Conservation (phyloP, 2,888 invertebrate species). For the Leucoptera coffeella region DNA sequence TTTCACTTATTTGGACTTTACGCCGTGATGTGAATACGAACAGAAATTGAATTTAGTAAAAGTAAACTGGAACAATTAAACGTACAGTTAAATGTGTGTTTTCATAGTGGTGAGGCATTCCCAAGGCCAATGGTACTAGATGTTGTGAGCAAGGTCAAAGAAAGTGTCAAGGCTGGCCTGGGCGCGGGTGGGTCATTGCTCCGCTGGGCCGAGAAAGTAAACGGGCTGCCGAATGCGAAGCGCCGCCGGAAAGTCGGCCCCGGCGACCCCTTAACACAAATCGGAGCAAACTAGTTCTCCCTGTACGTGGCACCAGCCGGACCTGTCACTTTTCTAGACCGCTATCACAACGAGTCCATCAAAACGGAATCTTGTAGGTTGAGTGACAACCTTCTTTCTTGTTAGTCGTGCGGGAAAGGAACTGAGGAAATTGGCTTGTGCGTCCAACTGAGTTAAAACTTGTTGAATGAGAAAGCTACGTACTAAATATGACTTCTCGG, state of each 20-base stretch:
- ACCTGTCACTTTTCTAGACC: conserved; percentile 15
- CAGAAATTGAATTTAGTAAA: conserved; percentile 33
- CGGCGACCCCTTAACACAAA: conserved; percentile 44
- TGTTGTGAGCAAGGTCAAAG: conserved; percentile 34
- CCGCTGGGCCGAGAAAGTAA: conserved; percentile 42
- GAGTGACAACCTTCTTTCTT: conserved; percentile 7
- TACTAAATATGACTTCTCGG: conserved; percentile 48
- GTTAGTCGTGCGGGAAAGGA: conserved; percentile 9
- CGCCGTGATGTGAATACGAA: conserved; percentile 32
- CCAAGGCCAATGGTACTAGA: conserved; percentile 35
- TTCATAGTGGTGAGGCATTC: too few species aligned
- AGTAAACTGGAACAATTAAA: too few species aligned
- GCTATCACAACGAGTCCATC: conserved; percentile 8
- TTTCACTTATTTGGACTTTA: conserved; percentile 37
- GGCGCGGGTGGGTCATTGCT: conserved; percentile 46
- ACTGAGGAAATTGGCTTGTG: conserved; percentile 25
- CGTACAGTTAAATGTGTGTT: too few species aligned
- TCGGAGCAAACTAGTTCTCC: conserved; percentile 32
- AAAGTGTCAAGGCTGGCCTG: conserved; percentile 51
- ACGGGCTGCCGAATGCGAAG: conserved; percentile 16
- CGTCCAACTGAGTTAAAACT: conserved; percentile 41
- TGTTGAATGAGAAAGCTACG: too few species aligned
- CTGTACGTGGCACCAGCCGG: conserved; percentile 13
- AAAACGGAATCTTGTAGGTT: conserved; percentile 10
- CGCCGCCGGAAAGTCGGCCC: conserved; percentile 10